phyloP scores from a whole-genome alignment of 2,888 invertebrate species.

The Tuberolachnus salignus region DNA sequence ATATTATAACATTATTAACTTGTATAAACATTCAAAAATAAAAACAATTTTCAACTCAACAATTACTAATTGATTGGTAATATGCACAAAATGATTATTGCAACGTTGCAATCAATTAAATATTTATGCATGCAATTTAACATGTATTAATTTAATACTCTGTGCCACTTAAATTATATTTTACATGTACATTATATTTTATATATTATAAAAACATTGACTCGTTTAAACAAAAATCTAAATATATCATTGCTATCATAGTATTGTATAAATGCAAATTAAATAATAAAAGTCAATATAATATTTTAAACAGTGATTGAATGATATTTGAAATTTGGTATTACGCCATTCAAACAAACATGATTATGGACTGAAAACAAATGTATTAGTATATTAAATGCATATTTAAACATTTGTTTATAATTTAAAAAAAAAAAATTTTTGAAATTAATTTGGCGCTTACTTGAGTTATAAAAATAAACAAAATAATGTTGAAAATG shows the following conservation, averaged over 20 bases:
- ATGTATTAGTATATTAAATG: not conserved
- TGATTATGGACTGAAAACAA: not conserved
- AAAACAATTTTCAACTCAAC: not conserved
- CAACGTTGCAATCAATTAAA: not conserved
- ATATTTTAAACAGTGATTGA: not conserved
- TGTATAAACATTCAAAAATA: not conserved
- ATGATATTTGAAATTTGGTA: not conserved
- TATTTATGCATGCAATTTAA: not conserved
- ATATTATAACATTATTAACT: not conserved
- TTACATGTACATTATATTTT: not conserved
- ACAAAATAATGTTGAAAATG: too few relatives aligned
- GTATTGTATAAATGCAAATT: not conserved
- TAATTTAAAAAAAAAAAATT: not conserved
- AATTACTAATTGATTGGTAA: not conserved
- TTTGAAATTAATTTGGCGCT: not conserved
- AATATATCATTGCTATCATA: not conserved
- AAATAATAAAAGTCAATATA: not conserved
- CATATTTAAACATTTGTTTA: not conserved
- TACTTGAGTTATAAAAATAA: not conserved
- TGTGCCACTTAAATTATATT: conserved; percentile 10
- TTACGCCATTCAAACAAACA: not conserved
- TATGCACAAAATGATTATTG: not conserved
- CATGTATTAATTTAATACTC: conserved; percentile 1
- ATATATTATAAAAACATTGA: conserved; percentile 15
- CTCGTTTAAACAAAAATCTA: conserved; percentile 2